These are phyloP conservation scores for Drosophila mettleri DNA, from an alignment of 2,888 invertebrate species.

Conservation along the genomic window DNA sequence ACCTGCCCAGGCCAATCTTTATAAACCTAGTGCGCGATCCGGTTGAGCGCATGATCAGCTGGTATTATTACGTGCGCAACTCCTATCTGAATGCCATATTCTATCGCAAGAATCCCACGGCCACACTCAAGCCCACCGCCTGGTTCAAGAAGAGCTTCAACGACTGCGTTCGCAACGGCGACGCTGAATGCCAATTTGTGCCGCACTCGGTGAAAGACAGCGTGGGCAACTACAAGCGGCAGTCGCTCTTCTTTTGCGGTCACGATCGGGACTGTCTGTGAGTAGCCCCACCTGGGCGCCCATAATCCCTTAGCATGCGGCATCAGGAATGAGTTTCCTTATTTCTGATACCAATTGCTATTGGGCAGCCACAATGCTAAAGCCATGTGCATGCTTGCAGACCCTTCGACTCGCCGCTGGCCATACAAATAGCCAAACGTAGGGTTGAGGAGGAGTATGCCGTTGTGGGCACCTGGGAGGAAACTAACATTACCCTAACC, in stretches of 20 bases:
- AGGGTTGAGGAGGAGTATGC: constrained; percentile 94
- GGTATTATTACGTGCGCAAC: constrained; percentile 95
- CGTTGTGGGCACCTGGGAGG: constrained; percentile 94
- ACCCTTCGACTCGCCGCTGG: constrained; percentile 93
- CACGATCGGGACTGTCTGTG: constrained; percentile 93
- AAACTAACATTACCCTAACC: constrained; percentile 92
- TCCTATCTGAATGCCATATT: constrained; percentile 89
- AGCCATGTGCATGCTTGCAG: constrained; percentile 85
- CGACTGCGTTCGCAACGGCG: constrained; percentile 92
- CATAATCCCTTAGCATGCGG: constrained; percentile 3
- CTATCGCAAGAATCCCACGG: constrained; percentile 92
- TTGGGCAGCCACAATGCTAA: background rate
- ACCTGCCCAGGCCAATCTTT: constrained; percentile 92
- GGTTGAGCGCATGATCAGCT: constrained; percentile 94
- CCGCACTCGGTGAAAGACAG: constrained; percentile 91
- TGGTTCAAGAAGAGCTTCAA: constrained; percentile 89
- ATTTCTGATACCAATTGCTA: background rate
- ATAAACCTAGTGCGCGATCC: constrained; percentile 95
- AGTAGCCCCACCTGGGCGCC: constrained; percentile 79
- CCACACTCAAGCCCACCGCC: constrained; percentile 82
- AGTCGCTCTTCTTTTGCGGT: constrained; percentile 95
- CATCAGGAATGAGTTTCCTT: no score
- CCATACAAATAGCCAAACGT: constrained; percentile 92
- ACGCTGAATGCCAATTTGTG: constrained; percentile 92
- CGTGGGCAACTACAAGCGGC: constrained; percentile 92